These are phyloP conservation scores for Zaprionus davidi DNA, from an alignment of 1,140 invertebrate species.

Conservation along the genomic window DNA sequence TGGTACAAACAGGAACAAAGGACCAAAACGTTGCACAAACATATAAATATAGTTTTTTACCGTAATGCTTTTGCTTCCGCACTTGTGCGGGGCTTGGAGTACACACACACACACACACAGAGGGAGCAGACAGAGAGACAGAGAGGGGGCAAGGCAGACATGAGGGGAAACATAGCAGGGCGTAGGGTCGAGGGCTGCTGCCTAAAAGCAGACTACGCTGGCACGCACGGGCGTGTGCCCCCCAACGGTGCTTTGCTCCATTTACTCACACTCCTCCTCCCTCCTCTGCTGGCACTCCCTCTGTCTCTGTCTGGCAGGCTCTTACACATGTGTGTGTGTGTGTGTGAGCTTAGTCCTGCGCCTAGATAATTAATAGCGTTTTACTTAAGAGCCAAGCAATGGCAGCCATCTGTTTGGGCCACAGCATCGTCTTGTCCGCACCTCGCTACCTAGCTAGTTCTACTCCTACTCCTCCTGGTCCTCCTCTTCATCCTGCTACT, in stretches of 20 bases:
- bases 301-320: constrained; percentile 9
- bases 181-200: constrained; percentile 32
- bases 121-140: background rate
- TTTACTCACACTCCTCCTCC: background rate
- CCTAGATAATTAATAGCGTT: constrained; percentile 78
- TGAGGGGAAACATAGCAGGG: constrained; percentile 6
- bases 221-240: background rate
- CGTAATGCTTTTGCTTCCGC: constrained; percentile 75
- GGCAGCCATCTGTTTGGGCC: constrained; percentile 74
- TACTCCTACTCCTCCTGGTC: background rate
- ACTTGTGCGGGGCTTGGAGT: constrained; percentile 46
- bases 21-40: constrained; percentile 52
- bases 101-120: background rate
- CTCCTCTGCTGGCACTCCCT: background rate
- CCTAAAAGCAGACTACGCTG: constrained; percentile 40
- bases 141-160: constrained; percentile 10
- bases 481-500: background rate
- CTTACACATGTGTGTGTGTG: constrained; percentile 4
- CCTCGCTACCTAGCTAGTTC: constrained; percentile 18
- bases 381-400: constrained; percentile 77
- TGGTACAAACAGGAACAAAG: constrained; percentile 38
- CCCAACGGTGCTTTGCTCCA: background rate
- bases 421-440: constrained; percentile 41
- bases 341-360: constrained; percentile 27
- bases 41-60: constrained; percentile 46